Evolutionary conservation across 2,888 invertebrate species (phyloP), one percentile per base, ranked within the genome.

Genomic region (Polia nebulosa): DNA sequence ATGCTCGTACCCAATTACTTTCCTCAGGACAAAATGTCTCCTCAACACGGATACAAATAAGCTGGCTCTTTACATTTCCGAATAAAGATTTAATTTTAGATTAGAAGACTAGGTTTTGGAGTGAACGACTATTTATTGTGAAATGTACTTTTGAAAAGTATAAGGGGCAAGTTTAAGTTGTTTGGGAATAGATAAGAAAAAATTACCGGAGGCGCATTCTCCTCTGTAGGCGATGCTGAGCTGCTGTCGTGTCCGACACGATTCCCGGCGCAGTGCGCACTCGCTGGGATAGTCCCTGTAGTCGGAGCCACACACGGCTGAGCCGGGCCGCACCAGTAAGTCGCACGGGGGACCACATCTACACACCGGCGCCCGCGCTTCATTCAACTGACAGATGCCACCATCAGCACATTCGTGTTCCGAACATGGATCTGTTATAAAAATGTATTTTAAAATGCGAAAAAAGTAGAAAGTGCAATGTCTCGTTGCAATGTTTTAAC

Each of bases 381-480:
- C 97, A 92, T 98, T 98, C 91, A 99, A 95, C 91, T 98, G 98
- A 93, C 99, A 99, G 71, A 98, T 96, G 89, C 98, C 97, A 36
- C 97, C 97, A 79, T 97, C 97, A 34, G 97, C 96, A 93, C 99
- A 99, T 87, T 97, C 96, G 80, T 98, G 96, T 67, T 97, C 97
- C 49, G 97, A 96, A 92, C 99, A 99, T 1, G 99, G 99, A 96
- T 99, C 99, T 99, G 96, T 44, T 47, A 49, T 11, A 52, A 60
- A 71, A 63, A 39, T 8, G 2, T 0, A 52, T 27, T 55, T 78
- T 15, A 53, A n/a, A 53, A 44, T 5, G 3, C 17, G 34, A 56
- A 52, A 22, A 2, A 5, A 32, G 13, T 66, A 20, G 11, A 32
- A 0, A 0, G 3, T 32, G 11, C 0, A 9, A 27, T 47, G 41